phyloP scores from a whole-genome alignment of 2,113 vertebrate genomes.

The Pongo pygmaeus region DNA sequence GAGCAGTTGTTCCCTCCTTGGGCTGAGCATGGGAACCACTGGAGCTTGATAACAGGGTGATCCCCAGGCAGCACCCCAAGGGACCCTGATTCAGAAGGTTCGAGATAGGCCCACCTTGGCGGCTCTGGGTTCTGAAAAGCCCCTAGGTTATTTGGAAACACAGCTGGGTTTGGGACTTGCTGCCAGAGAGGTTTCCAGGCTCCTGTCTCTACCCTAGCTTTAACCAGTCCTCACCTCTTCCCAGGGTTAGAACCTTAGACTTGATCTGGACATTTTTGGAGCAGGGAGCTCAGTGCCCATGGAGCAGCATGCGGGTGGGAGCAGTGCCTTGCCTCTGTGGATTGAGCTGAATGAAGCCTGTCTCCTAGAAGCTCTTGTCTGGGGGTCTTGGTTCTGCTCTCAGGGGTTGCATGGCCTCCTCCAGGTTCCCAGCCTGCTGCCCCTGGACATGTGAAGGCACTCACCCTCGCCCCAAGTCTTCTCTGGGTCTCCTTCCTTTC shows the following conservation, averaged over 20 bases:
- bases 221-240: not conserved
- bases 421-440: not conserved
- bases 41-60: not conserved
- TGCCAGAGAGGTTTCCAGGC: not conserved
- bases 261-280: not conserved
- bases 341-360: not conserved
- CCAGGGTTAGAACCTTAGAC: not conserved
- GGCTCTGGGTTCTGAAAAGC: not conserved
- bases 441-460: not conserved
- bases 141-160: not conserved
- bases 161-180: not conserved
- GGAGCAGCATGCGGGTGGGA: fast-evolving
- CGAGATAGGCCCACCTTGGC: no score
- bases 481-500: not conserved
- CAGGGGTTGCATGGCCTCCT: not conserved
- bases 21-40: fast-evolving
- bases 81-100: not conserved
- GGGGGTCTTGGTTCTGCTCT: not conserved
- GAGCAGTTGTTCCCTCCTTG: not conserved
- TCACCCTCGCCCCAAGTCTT: fast-evolving
- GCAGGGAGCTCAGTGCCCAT: not conserved
- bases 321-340: not conserved
- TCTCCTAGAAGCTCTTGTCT: not conserved
- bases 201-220: not conserved
- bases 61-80: not conserved